Conservation (phyloP, 2,888 invertebrate species). For the Gonocerus acuteangulatus region DNA sequence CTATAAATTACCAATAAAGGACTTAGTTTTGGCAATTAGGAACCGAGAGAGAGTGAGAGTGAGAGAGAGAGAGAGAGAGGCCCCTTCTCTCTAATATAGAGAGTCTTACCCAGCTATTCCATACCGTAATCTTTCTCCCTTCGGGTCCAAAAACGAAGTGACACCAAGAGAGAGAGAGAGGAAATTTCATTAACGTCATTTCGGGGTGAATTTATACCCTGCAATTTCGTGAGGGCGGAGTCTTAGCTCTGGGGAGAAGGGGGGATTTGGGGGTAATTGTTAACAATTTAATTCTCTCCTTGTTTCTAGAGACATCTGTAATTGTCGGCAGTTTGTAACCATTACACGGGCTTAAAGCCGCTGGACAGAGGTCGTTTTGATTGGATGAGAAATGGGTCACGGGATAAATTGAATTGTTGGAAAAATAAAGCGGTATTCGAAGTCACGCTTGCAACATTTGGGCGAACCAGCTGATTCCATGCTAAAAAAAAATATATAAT, state of each 20-base stretch:
- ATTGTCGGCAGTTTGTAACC: neutral
- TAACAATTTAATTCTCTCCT: conserved; percentile 3
- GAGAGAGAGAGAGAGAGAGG: too few species aligned
- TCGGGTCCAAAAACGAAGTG: neutral
- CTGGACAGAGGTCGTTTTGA: too few species aligned
- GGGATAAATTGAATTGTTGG: too few species aligned
- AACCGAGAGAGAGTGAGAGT: too few species aligned
- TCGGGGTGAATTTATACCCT: conserved; percentile 51
- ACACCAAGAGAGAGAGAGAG: neutral
- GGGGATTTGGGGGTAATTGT: conserved; percentile 12
- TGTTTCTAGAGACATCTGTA: neutral
- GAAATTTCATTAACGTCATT: conserved; percentile 48
- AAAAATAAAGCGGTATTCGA: too few species aligned
- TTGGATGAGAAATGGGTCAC: too few species aligned
- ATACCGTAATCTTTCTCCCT: conserved; percentile 11
- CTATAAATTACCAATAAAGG: conserved; percentile 19
- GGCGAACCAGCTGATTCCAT: too few species aligned
- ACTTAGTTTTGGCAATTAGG: conserved; percentile 18
- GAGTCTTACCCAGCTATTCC: neutral
- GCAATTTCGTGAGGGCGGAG: conserved; percentile 45
- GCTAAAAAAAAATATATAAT: too few species aligned
- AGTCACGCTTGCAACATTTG: too few species aligned
- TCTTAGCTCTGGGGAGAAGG: neutral
- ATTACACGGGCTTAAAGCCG: neutral
- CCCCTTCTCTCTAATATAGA: conserved; percentile 4